phyloP scores from a whole-genome alignment of 1,140 invertebrate genomes.

The Berghia stephanieae region DNA sequence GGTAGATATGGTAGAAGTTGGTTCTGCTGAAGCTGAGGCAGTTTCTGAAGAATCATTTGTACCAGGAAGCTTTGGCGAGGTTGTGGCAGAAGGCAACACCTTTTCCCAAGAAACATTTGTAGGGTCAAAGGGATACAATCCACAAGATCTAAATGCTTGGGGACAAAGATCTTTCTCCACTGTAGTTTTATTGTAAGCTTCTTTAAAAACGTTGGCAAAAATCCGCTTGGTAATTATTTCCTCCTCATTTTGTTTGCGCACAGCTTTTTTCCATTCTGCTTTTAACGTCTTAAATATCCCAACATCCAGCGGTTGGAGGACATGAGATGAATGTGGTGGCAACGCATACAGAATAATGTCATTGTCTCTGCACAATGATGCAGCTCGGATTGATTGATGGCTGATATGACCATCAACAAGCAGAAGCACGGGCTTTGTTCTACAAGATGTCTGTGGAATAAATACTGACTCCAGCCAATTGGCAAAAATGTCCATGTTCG shows the following conservation, averaged over 20 bases:
- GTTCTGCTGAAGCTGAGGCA: too few species aligned
- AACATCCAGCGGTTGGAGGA: conserved; percentile 8
- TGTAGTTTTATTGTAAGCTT: background rate
- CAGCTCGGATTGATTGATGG: conserved; percentile 24
- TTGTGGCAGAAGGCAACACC: too few species aligned
- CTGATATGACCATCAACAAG: conserved; percentile 34
- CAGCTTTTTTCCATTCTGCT: background rate
- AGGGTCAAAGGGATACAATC: too few species aligned
- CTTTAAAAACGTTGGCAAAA: background rate
- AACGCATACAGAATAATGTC: conserved; percentile 31
- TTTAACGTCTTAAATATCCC: conserved; percentile 1
- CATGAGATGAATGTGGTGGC: conserved; percentile 27
- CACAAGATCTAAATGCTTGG: too few species aligned
- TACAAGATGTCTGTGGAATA: background rate
- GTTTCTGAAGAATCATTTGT: too few species aligned
- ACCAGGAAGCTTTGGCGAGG: too few species aligned
- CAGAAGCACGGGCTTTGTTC: conserved; percentile 14
- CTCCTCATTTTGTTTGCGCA: background rate
- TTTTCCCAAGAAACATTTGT: too few species aligned
- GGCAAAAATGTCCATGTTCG: background rate
- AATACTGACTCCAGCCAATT: background rate
- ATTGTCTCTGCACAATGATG: conserved; percentile 28
- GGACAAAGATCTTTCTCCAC: too few species aligned
- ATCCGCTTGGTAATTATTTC: background rate
- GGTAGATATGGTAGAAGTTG: too few species aligned